phyloP scores from a whole-genome alignment of 1,140 invertebrate genomes.

The Formica selysi region DNA sequence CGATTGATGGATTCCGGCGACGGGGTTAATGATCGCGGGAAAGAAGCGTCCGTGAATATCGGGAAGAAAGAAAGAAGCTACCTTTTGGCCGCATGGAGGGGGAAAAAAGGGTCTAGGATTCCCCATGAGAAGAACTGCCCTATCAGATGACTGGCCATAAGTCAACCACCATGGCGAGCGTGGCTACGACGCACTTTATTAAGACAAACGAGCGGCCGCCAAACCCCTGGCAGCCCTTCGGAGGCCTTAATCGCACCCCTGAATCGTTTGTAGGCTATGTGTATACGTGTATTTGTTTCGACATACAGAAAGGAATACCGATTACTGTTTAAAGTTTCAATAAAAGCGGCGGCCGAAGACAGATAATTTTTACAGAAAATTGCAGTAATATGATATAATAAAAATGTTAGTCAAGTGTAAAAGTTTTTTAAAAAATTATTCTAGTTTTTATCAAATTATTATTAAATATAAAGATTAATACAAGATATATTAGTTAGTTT shows the following conservation, averaged over 20 bases:
- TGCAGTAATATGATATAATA: neutral
- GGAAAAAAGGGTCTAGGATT: constrained; percentile 52
- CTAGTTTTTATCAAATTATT: neutral
- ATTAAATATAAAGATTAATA: neutral
- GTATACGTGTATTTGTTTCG: neutral
- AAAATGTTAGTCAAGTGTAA: neutral
- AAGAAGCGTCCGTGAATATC: constrained; percentile 60
- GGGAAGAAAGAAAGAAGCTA: constrained; percentile 19
- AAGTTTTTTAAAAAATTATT: neutral
- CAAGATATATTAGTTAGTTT: neutral
- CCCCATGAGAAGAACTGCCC: constrained; percentile 60
- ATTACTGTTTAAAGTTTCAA: constrained; percentile 25
- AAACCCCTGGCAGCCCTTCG: constrained; percentile 32
- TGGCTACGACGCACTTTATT: constrained; percentile 82
- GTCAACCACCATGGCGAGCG: constrained; percentile 65
- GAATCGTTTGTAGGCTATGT: constrained; percentile 13
- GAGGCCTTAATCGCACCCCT: constrained; percentile 62
- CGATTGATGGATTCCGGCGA: constrained; percentile 67
- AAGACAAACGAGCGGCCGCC: constrained; percentile 80
- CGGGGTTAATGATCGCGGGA: constrained; percentile 60
- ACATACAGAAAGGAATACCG: neutral
- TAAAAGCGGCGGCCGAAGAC: neutral
- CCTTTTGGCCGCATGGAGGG: constrained; percentile 1
- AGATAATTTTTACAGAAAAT: neutral
- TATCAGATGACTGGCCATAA: constrained; percentile 78